A percentile compares a stretch with the other conserved stretches of the same genome.
These are phyloP conservation scores for Scotopteryx bipunctaria DNA, from an alignment of 2,888 invertebrate genomes.

Conservation along the genomic window DNA sequence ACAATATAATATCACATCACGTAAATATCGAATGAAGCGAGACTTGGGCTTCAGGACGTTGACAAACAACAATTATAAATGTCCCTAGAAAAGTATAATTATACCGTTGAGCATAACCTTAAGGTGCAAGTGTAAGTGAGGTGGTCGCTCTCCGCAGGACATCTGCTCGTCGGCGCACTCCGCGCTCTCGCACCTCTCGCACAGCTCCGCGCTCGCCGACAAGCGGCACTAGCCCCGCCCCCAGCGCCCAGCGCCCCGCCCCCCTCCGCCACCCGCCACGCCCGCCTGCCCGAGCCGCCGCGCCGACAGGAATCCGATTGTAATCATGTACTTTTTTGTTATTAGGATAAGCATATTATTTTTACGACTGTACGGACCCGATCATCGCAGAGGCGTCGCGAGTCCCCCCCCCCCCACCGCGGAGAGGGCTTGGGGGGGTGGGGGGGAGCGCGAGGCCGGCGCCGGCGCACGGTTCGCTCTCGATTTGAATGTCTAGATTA, in stretches of 20 bases:
- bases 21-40: too few species aligned
- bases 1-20: too few species aligned
- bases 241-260: neutral
- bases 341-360: conserved; percentile 26
- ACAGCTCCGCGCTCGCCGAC: conserved; percentile 59
- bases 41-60: too few species aligned
- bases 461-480: neutral
- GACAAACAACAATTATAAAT: too few species aligned
- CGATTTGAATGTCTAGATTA: conserved; percentile 9
- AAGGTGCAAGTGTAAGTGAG: neutral
- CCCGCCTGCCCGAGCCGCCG: conserved; percentile 8
- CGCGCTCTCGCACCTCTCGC: conserved; percentile 81
- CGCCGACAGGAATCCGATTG: conserved; percentile 6
- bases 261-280: neutral
- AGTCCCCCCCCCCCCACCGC: neutral
- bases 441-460: neutral
- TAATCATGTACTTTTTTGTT: conserved; percentile 32
- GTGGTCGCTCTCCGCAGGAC: conserved; percentile 54
- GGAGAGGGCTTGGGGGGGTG: neutral
- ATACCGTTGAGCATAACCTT: too few species aligned
- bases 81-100: too few species aligned
- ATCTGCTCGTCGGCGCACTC: conserved; percentile 79
- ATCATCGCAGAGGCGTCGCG: neutral
- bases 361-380: neutral
- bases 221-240: conserved; percentile 47